Conservation (phyloP, 2,888 invertebrate genomes). For the Callimorpha dominula region DNA sequence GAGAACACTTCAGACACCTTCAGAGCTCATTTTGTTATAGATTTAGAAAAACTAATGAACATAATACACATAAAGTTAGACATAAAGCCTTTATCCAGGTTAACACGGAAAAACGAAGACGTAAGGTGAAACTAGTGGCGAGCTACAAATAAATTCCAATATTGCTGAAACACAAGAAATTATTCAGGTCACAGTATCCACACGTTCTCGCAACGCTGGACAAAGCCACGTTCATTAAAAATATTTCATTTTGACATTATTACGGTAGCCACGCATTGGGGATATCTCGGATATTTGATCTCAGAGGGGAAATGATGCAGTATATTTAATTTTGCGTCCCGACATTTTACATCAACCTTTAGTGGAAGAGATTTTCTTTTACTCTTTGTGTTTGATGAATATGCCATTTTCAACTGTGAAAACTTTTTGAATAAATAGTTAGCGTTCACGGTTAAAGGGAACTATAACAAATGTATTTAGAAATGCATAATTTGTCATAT, state of each 20-base stretch:
- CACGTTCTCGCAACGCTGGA: conserved; percentile 38
- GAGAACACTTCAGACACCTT: too few relatives aligned
- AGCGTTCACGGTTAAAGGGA: background rate
- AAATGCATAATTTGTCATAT: background rate
- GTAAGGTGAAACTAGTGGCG: conserved; percentile 9
- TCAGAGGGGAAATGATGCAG: conserved; percentile 37
- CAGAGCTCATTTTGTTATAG: background rate
- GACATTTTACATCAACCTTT: conserved; percentile 26
- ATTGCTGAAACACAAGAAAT: conserved; percentile 45
- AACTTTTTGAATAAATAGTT: background rate
- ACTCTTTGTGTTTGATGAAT: background rate
- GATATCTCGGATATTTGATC: conserved; percentile 47
- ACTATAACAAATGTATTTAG: background rate
- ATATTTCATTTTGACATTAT: conserved; percentile 57
- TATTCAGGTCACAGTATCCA: conserved; percentile 44
- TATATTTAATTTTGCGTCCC: conserved; percentile 38
- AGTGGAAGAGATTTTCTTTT: conserved; percentile 19
- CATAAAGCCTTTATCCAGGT: background rate
- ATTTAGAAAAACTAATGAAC: background rate
- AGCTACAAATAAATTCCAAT: conserved; percentile 38
- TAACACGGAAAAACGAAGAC: conserved; percentile 3
- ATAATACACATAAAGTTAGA: background rate
- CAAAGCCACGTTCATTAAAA: conserved; percentile 53
- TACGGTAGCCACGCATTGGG: conserved; percentile 37
- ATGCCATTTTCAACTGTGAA: background rate